Evolutionary conservation across 2,797 vertebrate species (phyloP), one percentile per base, ranked within the genome.

Genomic region (Vultur gryphus): DNA sequence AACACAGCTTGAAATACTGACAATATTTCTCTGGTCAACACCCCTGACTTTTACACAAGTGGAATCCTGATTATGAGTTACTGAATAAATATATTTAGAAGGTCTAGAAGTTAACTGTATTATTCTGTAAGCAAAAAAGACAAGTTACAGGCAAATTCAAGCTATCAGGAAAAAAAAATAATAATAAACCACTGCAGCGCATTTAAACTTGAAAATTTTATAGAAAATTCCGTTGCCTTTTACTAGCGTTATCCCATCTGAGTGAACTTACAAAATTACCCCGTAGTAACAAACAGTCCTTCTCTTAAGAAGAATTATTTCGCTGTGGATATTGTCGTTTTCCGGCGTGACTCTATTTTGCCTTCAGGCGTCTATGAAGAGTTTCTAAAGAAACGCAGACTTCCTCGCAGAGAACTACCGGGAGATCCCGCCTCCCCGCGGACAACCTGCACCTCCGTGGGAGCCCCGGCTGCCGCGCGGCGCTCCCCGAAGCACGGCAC

Each of bases 1-100:
- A 98, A 97, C 97, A 98, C 98, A 97, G 97, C 94, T 97, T 96
- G 97, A 98, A 98, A 98, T 98, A 98, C 97, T 97, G 98, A 98
- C 98, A 98, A 97, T 98, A 97, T 95, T 97, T 97, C 95, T 94
- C 97, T 86, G 81, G 95, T 97, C 95, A 97, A 97, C 97, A 97
- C 94, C 97, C 97, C 97, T 97, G 87, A 97, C 96, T 97, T 96
- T 95, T 91, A 98, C 96, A 98, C 97, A 97, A 94, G 97, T 97
- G 97, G 97, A 97, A 97, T 97, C 97, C 97, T 95, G 96, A 96
- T 98, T 94, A 96, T 96, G 97, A 96, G 89, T 97, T 95, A 96
- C 90, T 95, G 97, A 97, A 97, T 97, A 97, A 97, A 97, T 97
- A 97, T 93, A 97, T 92, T 90, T 92, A 95, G 96, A 96, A 97